Conservation (phyloP, 2,113 vertebrate genomes). For the Oryzias curvinotus region DNA sequence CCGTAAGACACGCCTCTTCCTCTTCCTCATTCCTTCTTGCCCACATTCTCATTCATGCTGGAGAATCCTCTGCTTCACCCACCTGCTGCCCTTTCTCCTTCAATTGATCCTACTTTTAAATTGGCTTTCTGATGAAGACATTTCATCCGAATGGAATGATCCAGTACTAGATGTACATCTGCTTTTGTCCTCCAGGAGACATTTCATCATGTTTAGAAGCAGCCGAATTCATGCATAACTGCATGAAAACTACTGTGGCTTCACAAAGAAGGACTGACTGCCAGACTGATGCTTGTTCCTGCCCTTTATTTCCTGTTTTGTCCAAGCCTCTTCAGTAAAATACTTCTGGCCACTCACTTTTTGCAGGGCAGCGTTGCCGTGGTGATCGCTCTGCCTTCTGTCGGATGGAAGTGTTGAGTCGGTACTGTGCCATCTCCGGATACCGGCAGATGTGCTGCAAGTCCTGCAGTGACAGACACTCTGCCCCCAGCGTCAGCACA, state of each 20-base stretch:
- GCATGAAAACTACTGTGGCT: too few relatives aligned
- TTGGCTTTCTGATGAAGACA: too few relatives aligned
- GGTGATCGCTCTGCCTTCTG: slow-evolving; percentile 93
- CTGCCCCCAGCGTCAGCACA: slow-evolving; percentile 26
- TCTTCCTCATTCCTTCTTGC: background rate
- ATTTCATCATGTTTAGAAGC: too few relatives aligned
- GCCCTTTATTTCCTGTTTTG: background rate
- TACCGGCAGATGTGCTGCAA: slow-evolving; percentile 93
- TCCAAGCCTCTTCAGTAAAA: background rate
- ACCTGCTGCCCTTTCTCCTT: background rate
- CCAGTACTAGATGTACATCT: too few relatives aligned
- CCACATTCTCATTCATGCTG: too few relatives aligned
- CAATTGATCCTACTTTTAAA: background rate
- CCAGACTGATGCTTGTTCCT: background rate
- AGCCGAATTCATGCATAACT: too few relatives aligned
- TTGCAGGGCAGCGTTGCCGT: slow-evolving; percentile 87
- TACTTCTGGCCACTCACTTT: slow-evolving; percentile 37
- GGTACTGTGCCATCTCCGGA: slow-evolving; percentile 86
- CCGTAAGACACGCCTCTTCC: slow-evolving; percentile 83
- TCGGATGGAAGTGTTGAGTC: slow-evolving; percentile 86
- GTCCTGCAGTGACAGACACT: slow-evolving; percentile 77
- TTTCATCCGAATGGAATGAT: too few relatives aligned
- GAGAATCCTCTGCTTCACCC: background rate
- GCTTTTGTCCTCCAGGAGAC: too few relatives aligned
- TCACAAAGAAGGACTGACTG: too few relatives aligned